Conservation (phyloP, 2,113 vertebrate genomes). For the Gavialis gangeticus region DNA sequence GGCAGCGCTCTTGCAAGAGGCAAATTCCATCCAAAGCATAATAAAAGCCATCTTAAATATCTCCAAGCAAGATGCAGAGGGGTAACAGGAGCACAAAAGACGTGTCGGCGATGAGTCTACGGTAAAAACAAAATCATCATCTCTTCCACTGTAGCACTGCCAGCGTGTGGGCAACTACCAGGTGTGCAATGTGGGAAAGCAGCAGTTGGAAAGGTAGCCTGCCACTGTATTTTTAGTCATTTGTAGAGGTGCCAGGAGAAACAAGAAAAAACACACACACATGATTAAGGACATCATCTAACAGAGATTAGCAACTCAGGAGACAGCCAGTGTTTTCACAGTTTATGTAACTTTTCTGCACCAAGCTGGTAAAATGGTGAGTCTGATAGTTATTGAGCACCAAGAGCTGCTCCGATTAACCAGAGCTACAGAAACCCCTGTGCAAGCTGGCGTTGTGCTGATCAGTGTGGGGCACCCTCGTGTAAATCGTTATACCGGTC, state of each 20-base stretch:
- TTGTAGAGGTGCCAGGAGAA: neutral
- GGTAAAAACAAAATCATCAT: conserved; percentile 44
- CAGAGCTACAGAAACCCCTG: conserved; percentile 6
- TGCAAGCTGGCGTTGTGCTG: neutral
- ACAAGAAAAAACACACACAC: neutral
- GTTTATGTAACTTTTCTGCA: neutral
- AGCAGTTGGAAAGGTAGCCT: conserved; percentile 40
- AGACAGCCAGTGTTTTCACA: neutral
- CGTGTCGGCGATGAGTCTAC: neutral
- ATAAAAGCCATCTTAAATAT: neutral
- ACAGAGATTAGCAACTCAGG: neutral
- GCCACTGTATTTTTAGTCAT: neutral
- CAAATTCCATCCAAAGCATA: neutral
- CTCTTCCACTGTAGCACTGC: neutral
- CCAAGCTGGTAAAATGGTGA: neutral
- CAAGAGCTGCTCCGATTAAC: neutral
- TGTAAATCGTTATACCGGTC: neutral
- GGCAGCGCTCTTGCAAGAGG: neutral
- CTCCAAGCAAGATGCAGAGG: neutral
- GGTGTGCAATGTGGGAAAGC: conserved; percentile 18
- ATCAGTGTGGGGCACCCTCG: neutral
- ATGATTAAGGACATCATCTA: neutral
- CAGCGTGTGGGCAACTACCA: conserved; percentile 17
- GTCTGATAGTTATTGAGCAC: neutral
- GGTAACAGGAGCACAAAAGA: conserved; percentile 11